Evolutionary conservation across 2,113 vertebrate species (phyloP).

Genomic region (Plecotus auritus): DNA sequence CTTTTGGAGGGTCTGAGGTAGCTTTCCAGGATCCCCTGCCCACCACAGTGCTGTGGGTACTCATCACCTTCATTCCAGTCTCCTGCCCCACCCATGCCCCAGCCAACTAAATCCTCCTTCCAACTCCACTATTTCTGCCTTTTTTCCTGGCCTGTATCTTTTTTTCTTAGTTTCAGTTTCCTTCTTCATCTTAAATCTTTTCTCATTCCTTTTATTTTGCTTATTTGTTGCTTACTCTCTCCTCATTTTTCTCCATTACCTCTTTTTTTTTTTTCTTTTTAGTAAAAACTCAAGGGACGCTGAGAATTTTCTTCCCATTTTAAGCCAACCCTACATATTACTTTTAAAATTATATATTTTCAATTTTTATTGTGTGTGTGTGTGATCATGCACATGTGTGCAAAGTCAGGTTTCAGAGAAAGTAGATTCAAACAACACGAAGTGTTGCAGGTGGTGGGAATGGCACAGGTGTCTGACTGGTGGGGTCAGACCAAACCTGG

Average conservation of each 20-base stretch:
- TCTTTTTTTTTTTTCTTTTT: neutral
- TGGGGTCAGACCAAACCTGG: too few relatives aligned
- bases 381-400: too few relatives aligned
- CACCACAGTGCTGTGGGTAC: neutral
- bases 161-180: neutral
- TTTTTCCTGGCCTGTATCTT: neutral
- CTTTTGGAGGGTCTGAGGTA: neutral
- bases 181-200: neutral
- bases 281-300: neutral
- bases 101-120: neutral
- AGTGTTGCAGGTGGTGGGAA: too few relatives aligned
- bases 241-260: neutral
- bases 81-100: neutral
- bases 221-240: neutral
- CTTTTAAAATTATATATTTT: neutral
- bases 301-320: neutral
- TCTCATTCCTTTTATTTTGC: neutral
- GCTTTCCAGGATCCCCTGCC: too few relatives aligned
- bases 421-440: neutral
- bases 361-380: neutral
- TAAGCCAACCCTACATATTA: neutral
- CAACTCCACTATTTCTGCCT: neutral
- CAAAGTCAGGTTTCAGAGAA: neutral
- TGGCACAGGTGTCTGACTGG: too few relatives aligned
- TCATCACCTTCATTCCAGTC: accelerated